phyloP scores from a whole-genome alignment of 30 jellyfish, hydroid and myxozoan species.

The Euphysa ruthae region DNA sequence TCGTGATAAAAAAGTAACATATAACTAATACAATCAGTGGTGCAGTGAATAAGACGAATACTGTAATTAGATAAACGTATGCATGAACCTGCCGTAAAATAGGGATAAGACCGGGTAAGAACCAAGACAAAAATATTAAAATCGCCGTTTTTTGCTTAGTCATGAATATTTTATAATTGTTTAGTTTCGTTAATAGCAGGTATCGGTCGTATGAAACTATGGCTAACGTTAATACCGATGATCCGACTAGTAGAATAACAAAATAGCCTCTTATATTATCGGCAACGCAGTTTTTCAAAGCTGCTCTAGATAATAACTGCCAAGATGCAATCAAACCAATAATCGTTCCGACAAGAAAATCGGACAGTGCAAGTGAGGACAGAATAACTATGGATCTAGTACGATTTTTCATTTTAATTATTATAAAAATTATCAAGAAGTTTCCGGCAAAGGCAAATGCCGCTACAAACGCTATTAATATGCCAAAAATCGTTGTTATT shows the following conservation, averaged over 20 bases:
- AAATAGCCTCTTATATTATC: slow-evolving; percentile 42
- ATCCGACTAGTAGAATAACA: slow-evolving; percentile 55
- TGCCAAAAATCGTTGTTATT: slow-evolving; percentile 29
- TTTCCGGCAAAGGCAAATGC: slow-evolving; percentile 29
- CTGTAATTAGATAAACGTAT: neutral
- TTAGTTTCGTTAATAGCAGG: slow-evolving; percentile 38
- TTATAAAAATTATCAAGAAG: slow-evolving; percentile 21
- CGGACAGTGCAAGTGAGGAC: slow-evolving; percentile 58
- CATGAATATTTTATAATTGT: slow-evolving; percentile 31
- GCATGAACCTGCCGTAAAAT: slow-evolving; percentile 23
- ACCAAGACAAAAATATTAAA: slow-evolving; percentile 41
- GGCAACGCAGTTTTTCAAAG: slow-evolving; percentile 27
- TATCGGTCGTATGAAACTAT: slow-evolving; percentile 61
- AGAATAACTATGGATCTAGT: slow-evolving; percentile 40
- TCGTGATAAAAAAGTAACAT: neutral
- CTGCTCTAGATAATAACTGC: slow-evolving; percentile 25
- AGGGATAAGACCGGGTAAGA: slow-evolving; percentile 56
- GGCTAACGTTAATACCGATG: slow-evolving; percentile 51
- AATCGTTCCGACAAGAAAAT: slow-evolving; percentile 47
- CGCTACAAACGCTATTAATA: slow-evolving; percentile 18
- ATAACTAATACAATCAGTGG: neutral
- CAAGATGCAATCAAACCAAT: slow-evolving; percentile 35
- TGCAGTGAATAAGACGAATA: neutral
- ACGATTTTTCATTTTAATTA: slow-evolving; percentile 8
- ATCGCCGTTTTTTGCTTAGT: slow-evolving; percentile 27